Conservation (phyloP, 2,797 vertebrate species). For the Pseudochaenichthys georgianus region DNA sequence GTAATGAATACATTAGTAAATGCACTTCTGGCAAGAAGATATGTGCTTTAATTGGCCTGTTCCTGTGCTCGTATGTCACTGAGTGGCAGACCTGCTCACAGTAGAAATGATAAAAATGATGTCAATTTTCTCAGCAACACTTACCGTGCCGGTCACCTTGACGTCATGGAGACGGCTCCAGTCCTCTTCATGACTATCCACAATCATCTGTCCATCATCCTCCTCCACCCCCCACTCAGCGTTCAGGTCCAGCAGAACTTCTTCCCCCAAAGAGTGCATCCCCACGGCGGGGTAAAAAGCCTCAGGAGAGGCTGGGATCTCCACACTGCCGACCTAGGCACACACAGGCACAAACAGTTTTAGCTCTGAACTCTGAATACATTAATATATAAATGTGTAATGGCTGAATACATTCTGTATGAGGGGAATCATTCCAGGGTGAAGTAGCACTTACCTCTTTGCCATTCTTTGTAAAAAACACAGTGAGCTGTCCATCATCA, state of each 20-base stretch:
- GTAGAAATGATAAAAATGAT: background rate
- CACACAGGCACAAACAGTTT: constrained; percentile 32
- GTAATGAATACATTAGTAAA: no score
- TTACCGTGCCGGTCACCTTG: constrained; percentile 89
- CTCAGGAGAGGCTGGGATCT: constrained; percentile 88
- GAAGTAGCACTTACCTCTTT: constrained; percentile 86
- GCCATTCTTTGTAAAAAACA: constrained; percentile 97
- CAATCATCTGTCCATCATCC: constrained; percentile 95
- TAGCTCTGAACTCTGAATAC: background rate
- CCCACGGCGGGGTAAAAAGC: constrained; percentile 93
- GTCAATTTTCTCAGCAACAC: constrained; percentile 22
- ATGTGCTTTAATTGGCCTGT: no score
- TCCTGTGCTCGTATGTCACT: background rate
- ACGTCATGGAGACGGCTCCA: constrained; percentile 95
- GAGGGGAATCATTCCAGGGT: background rate
- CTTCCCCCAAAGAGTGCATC: constrained; percentile 96
- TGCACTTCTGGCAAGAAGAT: no score
- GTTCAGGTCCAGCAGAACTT: constrained; percentile 92
- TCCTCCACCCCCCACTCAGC: constrained; percentile 90
- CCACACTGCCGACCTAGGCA: constrained; percentile 90
- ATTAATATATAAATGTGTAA: background rate
- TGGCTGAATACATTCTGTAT: background rate
- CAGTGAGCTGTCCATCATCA: constrained; percentile 91
- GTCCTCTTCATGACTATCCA: constrained; percentile 96
- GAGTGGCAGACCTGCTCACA: background rate